Base-by-base conservation (phyloP, 2,113 vertebrate genomes). In the Leucoraja erinaceus region DNA sequence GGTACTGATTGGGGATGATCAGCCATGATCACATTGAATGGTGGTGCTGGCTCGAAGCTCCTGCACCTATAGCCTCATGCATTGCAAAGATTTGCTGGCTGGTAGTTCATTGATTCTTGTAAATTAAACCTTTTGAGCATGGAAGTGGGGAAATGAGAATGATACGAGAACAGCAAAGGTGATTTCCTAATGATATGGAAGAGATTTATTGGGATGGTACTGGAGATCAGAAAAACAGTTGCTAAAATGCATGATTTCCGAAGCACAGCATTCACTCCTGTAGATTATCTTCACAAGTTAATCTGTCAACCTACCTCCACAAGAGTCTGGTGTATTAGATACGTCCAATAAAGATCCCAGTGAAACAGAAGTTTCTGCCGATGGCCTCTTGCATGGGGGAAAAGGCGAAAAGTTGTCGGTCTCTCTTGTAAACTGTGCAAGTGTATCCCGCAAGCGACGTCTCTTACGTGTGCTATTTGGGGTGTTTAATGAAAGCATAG, bases 311-410 rank as follows among this genome's bases (percentile, higher is more conserved):
- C 33, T 96, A 99, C 99, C 98, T 97, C 96, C 95, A 31, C 95
- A 95, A 33, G 97, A 97, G 4, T 99, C 99, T 0, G 98, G 98
- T 18, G 99, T 99, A 94, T 99, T 99, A 63, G 98, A 99, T 94
- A 99, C 98, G 95, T 99, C 98, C 92, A 99, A 96, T 90, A 99
- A 95, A 61, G 99, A 99, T 0, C 98, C 97, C 90, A 98, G 97
- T 0, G 99, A 99, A 93, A 99, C 95, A 0, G 97, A 98, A 95
- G 98, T 97, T 61, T 99, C 99, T 25, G 98, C 98, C 0, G 99
- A 99, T 0, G 97, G 97, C 28, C 99, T 96, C 94, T 99, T 99
- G 8, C 98, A 97, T 25, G 98, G 98, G 0, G 98, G 98, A 93
- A 99, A 99, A 0, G 98, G 98, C 0, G 98, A 99, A 7, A 83